Percentiles rank a stretch among this genome's conserved stretches.
Conservation (phyloP, 37 sponge, comb jelly and placozoan species). For the Hormiphora californensis region DNA sequence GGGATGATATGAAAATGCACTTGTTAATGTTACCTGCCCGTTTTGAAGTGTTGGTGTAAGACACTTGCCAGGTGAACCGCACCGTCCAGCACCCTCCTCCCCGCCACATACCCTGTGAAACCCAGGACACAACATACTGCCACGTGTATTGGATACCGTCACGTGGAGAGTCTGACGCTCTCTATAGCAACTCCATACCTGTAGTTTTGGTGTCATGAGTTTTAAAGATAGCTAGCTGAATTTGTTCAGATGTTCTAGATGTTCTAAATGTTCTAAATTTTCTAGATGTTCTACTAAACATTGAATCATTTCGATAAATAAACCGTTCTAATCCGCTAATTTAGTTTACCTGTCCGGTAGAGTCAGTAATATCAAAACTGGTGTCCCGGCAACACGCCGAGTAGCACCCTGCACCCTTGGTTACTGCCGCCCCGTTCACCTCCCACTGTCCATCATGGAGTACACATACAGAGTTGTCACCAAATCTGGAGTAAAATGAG, state of each 20-base stretch:
- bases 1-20: too few species aligned
- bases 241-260: too few species aligned
- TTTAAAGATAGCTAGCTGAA: too few species aligned
- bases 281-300: too few species aligned
- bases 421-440: not conserved
- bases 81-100: not conserved
- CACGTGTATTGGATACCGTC: constrained; percentile 12
- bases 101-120: not conserved
- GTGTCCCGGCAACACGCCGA: constrained; percentile 15
- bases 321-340: too few species aligned
- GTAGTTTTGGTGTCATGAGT: too few species aligned
- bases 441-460: constrained; percentile 46
- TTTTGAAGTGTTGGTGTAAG: constrained; percentile 1
- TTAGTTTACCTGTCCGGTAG: not conserved
- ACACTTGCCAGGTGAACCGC: not conserved
- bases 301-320: too few species aligned
- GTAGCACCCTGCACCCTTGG: constrained; percentile 51
- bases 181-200: constrained; percentile 37
- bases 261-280: too few species aligned
- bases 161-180: constrained; percentile 20
- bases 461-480: not conserved
- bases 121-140: not conserved
- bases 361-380: constrained; percentile 20
- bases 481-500: not conserved
- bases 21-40: too few species aligned